Evolutionary conservation across 2,888 invertebrate species (phyloP), one percentile per base, ranked within the genome.

Genomic region (Meandrusa payeni): DNA sequence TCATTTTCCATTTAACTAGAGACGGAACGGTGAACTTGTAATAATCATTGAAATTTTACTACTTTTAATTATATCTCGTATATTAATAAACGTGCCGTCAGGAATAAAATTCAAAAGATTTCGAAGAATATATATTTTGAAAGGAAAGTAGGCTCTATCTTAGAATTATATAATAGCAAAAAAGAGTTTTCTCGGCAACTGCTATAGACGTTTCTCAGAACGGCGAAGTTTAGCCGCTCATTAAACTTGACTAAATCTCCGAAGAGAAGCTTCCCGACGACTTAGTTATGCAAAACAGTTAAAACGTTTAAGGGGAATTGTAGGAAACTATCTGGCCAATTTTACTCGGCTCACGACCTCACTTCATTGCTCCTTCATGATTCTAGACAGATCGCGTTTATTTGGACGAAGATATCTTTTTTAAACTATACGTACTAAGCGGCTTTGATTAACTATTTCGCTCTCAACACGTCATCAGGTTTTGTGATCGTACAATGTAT

Each of bases 231-330:
- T 48, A 56, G 46, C 45, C 50, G 36, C 54, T 55, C 50, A 57
- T 57, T 60, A 55, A 58, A 60, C 51, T 57, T 52, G 43, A 43
- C 47, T 50, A 48, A 57, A 59, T 55, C 55, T 54, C 42, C 41
- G 39, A 46, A 48, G 47, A 50, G 47, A 51, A 50, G 49, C 50
- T 53, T 53, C 55, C 55, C 59, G 55, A 59, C 50, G 41, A 52
- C 55, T 55, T 51, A 53, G 51, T 54, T 52, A 54, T 50, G 51
- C 55, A 53, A 57, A 57, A 59, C 54, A 51, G 50, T 51, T 54
- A 29, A 36, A 55, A 56, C 59, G 53, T 53, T 51, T 57, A 57
- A 54, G 53, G 43, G 23, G 40, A 48, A 44, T 45, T 45, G 33
- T 26, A 37, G 19, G 31, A 40, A 47, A 37, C 40, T 37, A 39